Base-by-base conservation (phyloP, 2,113 vertebrate genomes). In the Phrynosoma blainvillii region DNA sequence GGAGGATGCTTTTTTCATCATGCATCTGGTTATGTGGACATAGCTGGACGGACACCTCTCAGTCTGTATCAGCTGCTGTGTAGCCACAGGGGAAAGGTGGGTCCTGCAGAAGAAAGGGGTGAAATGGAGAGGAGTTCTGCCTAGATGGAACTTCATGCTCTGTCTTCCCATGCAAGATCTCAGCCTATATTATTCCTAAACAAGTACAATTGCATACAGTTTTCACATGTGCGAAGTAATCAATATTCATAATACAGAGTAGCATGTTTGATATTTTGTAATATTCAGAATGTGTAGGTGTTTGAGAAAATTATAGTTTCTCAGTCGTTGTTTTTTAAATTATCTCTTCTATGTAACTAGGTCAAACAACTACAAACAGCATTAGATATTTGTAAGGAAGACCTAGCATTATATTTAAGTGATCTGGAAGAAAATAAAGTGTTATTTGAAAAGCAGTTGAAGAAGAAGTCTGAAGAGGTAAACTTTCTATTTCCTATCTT, bases 401-500 rank as follows among this genome's bases (percentile, higher is more conserved):
- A 99, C 92, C 94, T 98, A 92, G 95, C 91, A 21, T 78, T 94
- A 18, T 97, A 96, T 92, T 95, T 98, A 92, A 97, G 93, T 93
- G 96, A 98, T 75, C 95, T 97, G 68, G 97, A 98, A 92, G 97
- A 97, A 86, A 94, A 97, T 68, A 97, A 97, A 91, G 93, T 96
- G 65, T 94, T 94, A 54, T 97, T 97, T 91, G 96, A 98, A 95
- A 97, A 93, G 68, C 97, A 98, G 80, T 93, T 98, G 90, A 96
- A 97, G 91, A 96, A 94, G 90, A 98, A 95, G 88, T 97, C 95
- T 84, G 95, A 98, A 91, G 97, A 98, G 97, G 98, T 99, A 96
- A 96, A 81, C 65, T 71, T 66, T 1, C 89, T 82, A 4, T 5
- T 93, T 91, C 14, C 87, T 81, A 79, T 13, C 2, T 88, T 77